Evolutionary conservation across 2,797 vertebrate genomes (phyloP).

Genomic region (Pseudocheirus occidentalis): DNA sequence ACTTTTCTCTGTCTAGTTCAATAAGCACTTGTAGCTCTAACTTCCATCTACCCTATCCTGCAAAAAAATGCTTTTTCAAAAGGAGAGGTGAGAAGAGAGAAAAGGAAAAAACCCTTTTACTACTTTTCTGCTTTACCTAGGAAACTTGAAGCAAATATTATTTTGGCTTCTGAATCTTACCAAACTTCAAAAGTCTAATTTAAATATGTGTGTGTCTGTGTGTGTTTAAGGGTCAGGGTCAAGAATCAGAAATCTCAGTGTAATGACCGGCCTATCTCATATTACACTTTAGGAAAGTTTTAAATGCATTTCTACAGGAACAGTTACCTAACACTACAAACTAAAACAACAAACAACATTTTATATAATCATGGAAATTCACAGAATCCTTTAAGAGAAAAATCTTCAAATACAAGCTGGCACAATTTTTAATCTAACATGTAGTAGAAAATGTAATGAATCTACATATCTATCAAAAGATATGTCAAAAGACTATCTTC

Average conservation of each 20-base stretch:
- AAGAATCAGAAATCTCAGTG: conserved; percentile 43
- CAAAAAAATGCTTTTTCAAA: not conserved
- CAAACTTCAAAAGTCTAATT: conserved; percentile 38
- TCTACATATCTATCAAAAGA: conserved; percentile 42
- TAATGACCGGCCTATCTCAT: conserved; percentile 23
- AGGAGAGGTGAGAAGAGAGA: not conserved
- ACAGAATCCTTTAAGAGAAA: conserved; percentile 22
- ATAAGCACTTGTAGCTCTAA: not conserved
- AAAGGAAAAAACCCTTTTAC: not conserved
- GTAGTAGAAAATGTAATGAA: conserved; percentile 54
- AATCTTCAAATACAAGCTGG: conserved; percentile 14
- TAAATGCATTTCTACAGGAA: conserved; percentile 30
- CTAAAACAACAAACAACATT: conserved; percentile 40
- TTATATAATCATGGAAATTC: conserved; percentile 51
- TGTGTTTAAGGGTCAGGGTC: not conserved
- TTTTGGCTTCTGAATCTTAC: conserved; percentile 9
- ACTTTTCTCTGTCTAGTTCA: not conserved
- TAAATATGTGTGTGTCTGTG: not conserved
- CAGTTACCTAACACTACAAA: conserved; percentile 32
- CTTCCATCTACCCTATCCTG: not conserved
- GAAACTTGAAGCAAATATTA: conserved; percentile 14
- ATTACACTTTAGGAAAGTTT: not conserved
- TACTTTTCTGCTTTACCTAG: not conserved
- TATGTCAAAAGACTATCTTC: conserved; percentile 30
- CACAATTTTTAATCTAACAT: conserved; percentile 41